Percentiles rank a stretch among this genome's conserved stretches.
phyloP scores from a whole-genome alignment of 2,797 vertebrate genomes.

The Loriculus beryllinus region DNA sequence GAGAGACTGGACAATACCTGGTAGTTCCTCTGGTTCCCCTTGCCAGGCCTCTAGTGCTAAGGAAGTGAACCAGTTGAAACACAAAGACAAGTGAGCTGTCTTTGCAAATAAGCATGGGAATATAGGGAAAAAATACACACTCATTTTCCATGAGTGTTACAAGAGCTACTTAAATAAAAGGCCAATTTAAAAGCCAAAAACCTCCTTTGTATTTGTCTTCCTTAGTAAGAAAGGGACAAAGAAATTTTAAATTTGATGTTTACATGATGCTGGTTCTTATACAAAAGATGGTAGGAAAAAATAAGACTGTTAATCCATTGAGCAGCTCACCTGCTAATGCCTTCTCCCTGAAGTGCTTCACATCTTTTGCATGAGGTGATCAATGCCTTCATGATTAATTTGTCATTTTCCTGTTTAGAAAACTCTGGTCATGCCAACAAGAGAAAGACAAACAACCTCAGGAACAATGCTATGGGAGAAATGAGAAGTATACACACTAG shows the following conservation, averaged over 20 bases:
- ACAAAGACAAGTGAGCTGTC: conserved; percentile 5
- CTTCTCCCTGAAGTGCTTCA: background rate
- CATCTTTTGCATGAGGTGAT: background rate
- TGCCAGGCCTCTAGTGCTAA: background rate
- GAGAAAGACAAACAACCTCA: background rate
- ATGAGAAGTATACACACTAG: background rate
- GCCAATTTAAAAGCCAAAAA: background rate
- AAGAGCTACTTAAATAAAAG: background rate
- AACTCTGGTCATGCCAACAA: background rate
- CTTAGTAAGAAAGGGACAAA: background rate
- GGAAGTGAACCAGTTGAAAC: conserved; percentile 29
- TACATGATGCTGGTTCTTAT: background rate
- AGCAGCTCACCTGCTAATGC: background rate
- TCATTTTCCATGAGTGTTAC: background rate
- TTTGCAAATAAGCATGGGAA: conserved; percentile 15
- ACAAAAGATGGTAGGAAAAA: background rate
- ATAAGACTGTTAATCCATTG: background rate
- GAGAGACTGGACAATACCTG: conserved; percentile 54
- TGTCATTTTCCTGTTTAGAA: background rate
- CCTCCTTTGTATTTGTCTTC: background rate
- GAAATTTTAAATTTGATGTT: background rate
- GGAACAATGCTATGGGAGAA: background rate
- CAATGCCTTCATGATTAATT: background rate
- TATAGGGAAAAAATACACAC: background rate
- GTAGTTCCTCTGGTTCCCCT: conserved; percentile 42